These are phyloP conservation scores for Troides oblongomaculatus DNA, from an alignment of 2,888 invertebrate species.

Conservation along the genomic window DNA sequence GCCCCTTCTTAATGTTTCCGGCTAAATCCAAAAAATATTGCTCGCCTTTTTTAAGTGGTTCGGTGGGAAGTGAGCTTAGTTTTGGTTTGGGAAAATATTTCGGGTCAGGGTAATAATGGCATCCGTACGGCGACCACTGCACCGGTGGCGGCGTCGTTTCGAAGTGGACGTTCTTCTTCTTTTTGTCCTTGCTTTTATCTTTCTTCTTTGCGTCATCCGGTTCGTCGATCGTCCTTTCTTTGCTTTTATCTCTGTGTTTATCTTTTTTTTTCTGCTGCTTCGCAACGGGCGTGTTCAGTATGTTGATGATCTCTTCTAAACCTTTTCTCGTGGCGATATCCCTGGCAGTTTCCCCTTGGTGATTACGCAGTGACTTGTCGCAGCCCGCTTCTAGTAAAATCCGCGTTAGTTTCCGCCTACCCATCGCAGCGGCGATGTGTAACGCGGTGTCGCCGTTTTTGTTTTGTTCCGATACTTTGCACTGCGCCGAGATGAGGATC, in stretches of 20 bases:
- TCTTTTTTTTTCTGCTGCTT: conserved; percentile 69
- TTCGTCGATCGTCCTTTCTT: conserved; percentile 78
- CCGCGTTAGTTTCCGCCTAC: conserved; percentile 92
- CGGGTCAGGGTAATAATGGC: conserved; percentile 93
- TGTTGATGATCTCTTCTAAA: conserved; percentile 89
- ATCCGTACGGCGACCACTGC: conserved; percentile 94
- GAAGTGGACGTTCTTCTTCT: conserved; percentile 80
- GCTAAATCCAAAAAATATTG: conserved; percentile 97
- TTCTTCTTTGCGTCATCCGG: conserved; percentile 68
- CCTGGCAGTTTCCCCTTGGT: conserved; percentile 93
- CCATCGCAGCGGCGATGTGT: conserved; percentile 97
- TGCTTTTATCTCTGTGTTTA: conserved; percentile 68
- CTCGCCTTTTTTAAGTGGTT: conserved; percentile 92
- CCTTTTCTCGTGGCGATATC: conserved; percentile 95
- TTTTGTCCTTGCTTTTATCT: conserved; percentile 69
- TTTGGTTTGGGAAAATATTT: conserved; percentile 92
- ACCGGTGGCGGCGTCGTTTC: conserved; percentile 63
- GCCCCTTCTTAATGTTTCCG: conserved; percentile 96
- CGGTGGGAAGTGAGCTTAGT: conserved; percentile 90
- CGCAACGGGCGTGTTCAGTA: conserved; percentile 82
- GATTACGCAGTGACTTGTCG: conserved; percentile 83
- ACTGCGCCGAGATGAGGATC: conserved; percentile 94
- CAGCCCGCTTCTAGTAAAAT: conserved; percentile 94
- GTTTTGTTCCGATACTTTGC: conserved; percentile 92
- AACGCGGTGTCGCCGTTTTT: conserved; percentile 97